These are phyloP conservation scores for Campodea augens DNA, from an alignment of 1,140 invertebrate species.

Conservation along the genomic window DNA sequence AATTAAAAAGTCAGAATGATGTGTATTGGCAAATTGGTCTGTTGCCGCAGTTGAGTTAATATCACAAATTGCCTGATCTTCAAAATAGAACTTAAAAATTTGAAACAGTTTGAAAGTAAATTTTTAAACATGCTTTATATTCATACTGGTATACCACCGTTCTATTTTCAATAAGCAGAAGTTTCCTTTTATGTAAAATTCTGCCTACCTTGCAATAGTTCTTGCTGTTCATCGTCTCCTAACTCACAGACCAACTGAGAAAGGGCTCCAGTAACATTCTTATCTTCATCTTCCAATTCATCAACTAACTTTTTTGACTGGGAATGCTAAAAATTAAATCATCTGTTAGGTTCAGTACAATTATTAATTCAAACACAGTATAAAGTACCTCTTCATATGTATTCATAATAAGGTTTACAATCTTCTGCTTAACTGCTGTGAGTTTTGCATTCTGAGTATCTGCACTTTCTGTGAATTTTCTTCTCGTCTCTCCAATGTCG, in stretches of 20 bases:
- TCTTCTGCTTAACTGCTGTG: constrained; percentile 25
- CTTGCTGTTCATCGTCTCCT: constrained; percentile 23
- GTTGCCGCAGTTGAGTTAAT: too few species aligned
- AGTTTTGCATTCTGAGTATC: not conserved
- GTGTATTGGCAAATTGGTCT: too few species aligned
- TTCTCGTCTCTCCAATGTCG: constrained; percentile 8
- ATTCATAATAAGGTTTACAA: constrained; percentile 26
- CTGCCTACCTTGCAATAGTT: constrained; percentile 20
- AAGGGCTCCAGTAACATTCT: constrained; percentile 21
- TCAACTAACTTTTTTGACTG: constrained; percentile 23
- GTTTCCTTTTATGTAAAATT: not conserved
- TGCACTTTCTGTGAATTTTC: not conserved
- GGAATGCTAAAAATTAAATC: constrained; percentile 17
- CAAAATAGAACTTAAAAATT: constrained; percentile 10
- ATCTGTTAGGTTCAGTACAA: constrained; percentile 7
- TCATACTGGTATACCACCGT: too few species aligned
- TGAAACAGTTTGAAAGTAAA: not conserved
- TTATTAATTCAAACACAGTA: constrained; percentile 10
- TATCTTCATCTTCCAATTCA: constrained; percentile 22
- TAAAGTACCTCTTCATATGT: constrained; percentile 25
- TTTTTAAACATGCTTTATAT: constrained; percentile 5
- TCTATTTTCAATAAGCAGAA: too few species aligned
- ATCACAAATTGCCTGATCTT: too few species aligned
- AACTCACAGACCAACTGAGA: constrained; percentile 25
- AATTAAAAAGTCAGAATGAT: too few species aligned